Conservation (phyloP, 2,797 vertebrate species). For the Hippocampus kuda region DNA sequence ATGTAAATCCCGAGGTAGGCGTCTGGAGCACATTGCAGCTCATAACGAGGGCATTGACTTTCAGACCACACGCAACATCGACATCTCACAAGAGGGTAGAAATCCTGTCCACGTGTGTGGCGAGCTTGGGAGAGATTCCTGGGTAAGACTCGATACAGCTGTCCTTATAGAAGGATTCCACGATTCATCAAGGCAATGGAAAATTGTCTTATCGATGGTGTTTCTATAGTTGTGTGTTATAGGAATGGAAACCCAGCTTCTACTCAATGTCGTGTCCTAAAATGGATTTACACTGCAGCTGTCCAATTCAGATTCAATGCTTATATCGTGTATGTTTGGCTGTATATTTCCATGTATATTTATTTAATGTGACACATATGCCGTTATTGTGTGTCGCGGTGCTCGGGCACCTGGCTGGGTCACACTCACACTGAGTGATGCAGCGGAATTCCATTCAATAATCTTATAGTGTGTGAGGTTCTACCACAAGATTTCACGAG, state of each 20-base stretch:
- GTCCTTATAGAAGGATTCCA: not conserved
- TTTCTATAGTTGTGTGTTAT: not conserved
- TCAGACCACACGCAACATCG: slow-evolving; percentile 62
- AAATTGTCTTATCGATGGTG: not conserved
- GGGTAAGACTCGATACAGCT: not conserved
- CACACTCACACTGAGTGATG: too few relatives aligned
- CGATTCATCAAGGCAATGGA: not conserved
- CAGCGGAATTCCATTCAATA: too few relatives aligned
- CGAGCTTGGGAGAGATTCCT: not conserved
- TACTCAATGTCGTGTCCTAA: not conserved
- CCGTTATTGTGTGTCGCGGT: too few relatives aligned
- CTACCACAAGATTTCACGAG: too few relatives aligned
- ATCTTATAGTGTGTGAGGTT: too few relatives aligned
- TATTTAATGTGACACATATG: not conserved
- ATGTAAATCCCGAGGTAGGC: slow-evolving; percentile 45
- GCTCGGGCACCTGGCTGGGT: too few relatives aligned
- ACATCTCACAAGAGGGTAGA: slow-evolving; percentile 25
- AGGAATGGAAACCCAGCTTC: not conserved
- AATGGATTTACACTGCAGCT: not conserved
- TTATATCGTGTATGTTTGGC: not conserved
- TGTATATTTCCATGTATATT: not conserved
- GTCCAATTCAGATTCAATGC: not conserved
- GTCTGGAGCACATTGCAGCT: slow-evolving; percentile 51
- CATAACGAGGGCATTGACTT: slow-evolving; percentile 58
- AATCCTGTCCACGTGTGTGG: slow-evolving; percentile 31